phyloP scores from a whole-genome alignment of 2,113 vertebrate genomes.

The Misgurnus anguillicaudatus region DNA sequence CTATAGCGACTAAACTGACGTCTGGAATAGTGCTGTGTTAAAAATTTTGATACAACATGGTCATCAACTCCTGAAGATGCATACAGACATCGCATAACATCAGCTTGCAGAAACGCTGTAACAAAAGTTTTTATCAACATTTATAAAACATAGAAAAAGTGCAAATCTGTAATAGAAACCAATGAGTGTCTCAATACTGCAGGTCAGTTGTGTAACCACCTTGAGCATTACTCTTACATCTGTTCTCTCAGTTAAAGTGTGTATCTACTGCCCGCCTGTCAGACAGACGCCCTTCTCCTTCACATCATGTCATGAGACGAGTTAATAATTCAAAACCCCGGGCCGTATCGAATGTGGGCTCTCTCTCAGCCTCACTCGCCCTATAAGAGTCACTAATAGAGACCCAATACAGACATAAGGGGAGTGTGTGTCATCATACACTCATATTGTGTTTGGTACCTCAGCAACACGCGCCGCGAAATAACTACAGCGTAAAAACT shows the following conservation, averaged over 20 bases:
- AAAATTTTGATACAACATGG: too few relatives aligned
- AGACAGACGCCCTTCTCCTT: conserved; percentile 1
- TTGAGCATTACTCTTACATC: conserved; percentile 16
- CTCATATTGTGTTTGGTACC: conserved; percentile 1
- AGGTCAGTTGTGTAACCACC: background rate
- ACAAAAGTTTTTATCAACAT: too few relatives aligned
- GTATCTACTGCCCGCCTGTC: conserved; percentile 7
- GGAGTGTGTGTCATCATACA: conserved; percentile 30
- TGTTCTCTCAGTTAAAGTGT: conserved; percentile 33
- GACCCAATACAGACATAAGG: conserved; percentile 51
- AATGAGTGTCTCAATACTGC: background rate
- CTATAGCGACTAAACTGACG: too few relatives aligned
- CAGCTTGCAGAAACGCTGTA: too few relatives aligned
- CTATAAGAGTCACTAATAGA: conserved; percentile 57
- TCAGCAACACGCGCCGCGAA: background rate
- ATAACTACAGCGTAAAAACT: conserved; percentile 18
- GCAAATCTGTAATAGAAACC: too few relatives aligned
- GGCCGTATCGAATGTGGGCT: conserved; percentile 64
- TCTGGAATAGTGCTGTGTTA: too few relatives aligned
- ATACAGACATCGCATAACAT: too few relatives aligned
- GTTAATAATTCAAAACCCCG: conserved; percentile 72
- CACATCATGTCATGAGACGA: background rate
- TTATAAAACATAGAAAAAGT: too few relatives aligned
- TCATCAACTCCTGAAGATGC: too few relatives aligned
- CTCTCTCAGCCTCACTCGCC: conserved; percentile 29